Base-by-base conservation (phyloP, 2,113 vertebrate species). In the Cyanoramphus novaezelandiae region DNA sequence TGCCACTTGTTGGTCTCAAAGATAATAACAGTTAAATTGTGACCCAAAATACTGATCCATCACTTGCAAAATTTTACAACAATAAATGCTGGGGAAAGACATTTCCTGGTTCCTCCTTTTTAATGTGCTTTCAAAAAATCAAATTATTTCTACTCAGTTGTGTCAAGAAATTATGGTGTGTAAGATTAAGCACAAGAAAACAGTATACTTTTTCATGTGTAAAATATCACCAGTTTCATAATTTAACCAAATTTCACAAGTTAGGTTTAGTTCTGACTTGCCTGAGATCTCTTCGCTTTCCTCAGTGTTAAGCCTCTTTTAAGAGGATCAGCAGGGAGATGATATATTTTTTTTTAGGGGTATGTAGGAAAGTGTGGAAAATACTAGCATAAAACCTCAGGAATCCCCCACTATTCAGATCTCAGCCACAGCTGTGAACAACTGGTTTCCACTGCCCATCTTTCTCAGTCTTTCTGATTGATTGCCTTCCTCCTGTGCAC, bases 351-450 rank as follows among this genome's bases (percentile, higher is more conserved):
- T 76, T 49, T 41, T 12, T 13, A 82, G 14, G 17, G 13, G 7
- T 14, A 9, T 12, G 0, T 39, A 33, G 10, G 6, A 7, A 64
- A 39, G 10, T 6, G 17, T 33, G 60, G 77, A n/a, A 62, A 28
- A 44, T 11, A 4, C 27, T 8, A 35, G 4, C 35, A 13, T 18
- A 11, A 62, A 63, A 70, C 17, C 13, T 28, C 64, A 86, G 21
- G 27, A 57, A 59, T 60, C 0, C 5, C 2, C 4, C 5, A 6
- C 12, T 67, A 6, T 2, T 63, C 5, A 31, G 11, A 28, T 44
- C 7, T 67, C 41, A 14, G 2, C 7, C 15, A 5, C 11, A 60
- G 14, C 37, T 65, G 27, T 57, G 7, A 70, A 18, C 16, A 37
- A 3, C 13, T 35, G 10, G 23, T 59, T 82, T 68, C 47, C 57